A percentile compares a stretch with the other conserved stretches of the same genome.
These are phyloP conservation scores for Eumerus sabulonum DNA, from an alignment of 2,888 invertebrate genomes.

Conservation along the genomic window DNA sequence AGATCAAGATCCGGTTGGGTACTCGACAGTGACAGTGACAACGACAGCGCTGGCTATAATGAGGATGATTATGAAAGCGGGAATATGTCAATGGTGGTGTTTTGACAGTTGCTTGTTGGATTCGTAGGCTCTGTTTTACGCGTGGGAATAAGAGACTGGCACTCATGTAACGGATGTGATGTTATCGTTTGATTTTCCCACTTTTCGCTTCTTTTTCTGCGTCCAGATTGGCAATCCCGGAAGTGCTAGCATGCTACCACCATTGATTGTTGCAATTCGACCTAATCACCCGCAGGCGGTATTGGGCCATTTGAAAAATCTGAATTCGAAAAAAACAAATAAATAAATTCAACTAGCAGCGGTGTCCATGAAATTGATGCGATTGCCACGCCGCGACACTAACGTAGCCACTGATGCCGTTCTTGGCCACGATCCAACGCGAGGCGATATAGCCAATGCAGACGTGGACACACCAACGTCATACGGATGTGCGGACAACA, in stretches of 20 bases:
- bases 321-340: slow-evolving; percentile 29
- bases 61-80: slow-evolving; percentile 49
- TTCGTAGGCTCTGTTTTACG: slow-evolving; percentile 34
- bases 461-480: slow-evolving; percentile 15
- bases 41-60: slow-evolving; percentile 43
- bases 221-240: slow-evolving; percentile 58
- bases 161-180: slow-evolving; percentile 10
- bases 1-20: slow-evolving; percentile 10
- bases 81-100: slow-evolving; percentile 47
- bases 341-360: slow-evolving; percentile 35
- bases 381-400: slow-evolving; percentile 22
- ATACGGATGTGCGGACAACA: slow-evolving; percentile 42
- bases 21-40: slow-evolving; percentile 8
- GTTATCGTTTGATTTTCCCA: background rate
- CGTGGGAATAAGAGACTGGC: background rate
- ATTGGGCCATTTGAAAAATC: slow-evolving; percentile 45
- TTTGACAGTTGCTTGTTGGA: slow-evolving; percentile 52
- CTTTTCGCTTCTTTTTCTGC: slow-evolving; percentile 6
- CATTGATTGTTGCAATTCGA: slow-evolving; percentile 59
- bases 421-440: slow-evolving; percentile 2
- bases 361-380: slow-evolving; percentile 52
- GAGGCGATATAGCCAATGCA: background rate
- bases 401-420: background rate
- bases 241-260: slow-evolving; percentile 40
- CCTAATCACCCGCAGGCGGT: slow-evolving; percentile 48